Evolutionary conservation across 35 echinoderm and acorn worm genomes (phyloP).

Genomic region (Apostichopus parvimensis): DNA sequence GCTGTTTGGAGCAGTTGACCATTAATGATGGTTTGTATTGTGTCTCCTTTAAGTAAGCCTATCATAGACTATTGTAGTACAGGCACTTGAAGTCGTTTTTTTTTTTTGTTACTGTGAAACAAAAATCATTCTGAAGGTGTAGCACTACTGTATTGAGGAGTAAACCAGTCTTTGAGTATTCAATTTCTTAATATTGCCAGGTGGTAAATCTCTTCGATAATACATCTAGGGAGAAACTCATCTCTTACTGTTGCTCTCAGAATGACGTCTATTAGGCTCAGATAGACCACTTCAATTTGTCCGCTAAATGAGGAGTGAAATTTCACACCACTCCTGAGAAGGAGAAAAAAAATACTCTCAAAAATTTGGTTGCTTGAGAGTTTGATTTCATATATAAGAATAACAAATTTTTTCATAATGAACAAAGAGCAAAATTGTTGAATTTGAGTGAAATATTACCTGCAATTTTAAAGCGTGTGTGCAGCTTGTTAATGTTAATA

Average conservation of each 20-base stretch:
- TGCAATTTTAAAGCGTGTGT: no score
- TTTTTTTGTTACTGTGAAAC: no score
- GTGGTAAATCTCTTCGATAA: background rate
- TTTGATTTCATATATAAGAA: constrained; percentile 6
- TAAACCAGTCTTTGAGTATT: no score
- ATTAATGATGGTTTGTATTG: no score
- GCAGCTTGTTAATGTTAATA: no score
- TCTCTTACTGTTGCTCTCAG: background rate
- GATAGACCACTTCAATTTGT: constrained; percentile 14
- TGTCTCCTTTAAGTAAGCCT: no score
- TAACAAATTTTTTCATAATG: background rate
- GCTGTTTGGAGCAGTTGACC: no score
- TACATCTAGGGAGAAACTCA: background rate
- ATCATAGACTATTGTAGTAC: no score
- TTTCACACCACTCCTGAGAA: background rate
- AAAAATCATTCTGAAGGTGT: no score
- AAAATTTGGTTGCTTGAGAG: background rate
- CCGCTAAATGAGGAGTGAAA: background rate
- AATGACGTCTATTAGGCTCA: constrained; percentile 2
- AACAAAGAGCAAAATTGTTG: background rate
- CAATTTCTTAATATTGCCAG: background rate
- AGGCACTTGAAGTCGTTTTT: no score
- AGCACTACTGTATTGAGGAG: no score
- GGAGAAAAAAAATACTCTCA: background rate
- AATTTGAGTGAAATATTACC: background rate